These are phyloP conservation scores for Leuctra nigra DNA, from an alignment of 2,888 invertebrate genomes.

Conservation along the genomic window DNA sequence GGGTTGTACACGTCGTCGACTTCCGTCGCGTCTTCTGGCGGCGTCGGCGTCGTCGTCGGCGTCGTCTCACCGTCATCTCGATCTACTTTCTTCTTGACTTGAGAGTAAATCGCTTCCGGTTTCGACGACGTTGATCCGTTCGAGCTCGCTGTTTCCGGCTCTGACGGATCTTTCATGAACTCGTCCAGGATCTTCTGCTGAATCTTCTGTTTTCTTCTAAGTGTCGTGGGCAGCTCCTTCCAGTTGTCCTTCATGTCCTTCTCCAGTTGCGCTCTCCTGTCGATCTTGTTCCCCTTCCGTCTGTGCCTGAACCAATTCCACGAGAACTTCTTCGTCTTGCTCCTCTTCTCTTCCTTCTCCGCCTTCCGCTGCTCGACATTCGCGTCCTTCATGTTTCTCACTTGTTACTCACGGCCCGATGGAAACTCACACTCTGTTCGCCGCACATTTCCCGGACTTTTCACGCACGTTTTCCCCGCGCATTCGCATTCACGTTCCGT, in stretches of 20 bases:
- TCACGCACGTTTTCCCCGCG: no score
- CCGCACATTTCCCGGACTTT: no score
- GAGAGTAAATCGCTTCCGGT: slow-evolving; percentile 12
- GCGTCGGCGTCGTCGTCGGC: neutral
- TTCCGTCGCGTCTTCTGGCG: neutral
- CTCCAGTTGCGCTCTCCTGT: slow-evolving; percentile 27
- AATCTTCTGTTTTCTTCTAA: slow-evolving; percentile 32
- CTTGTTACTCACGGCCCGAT: neutral
- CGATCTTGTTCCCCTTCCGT: slow-evolving; percentile 19
- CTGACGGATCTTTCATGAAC: slow-evolving; percentile 21
- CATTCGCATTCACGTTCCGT: neutral
- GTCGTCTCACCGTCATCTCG: neutral
- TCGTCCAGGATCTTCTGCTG: slow-evolving; percentile 29
- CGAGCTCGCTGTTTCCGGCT: neutral
- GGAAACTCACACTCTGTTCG: no score
- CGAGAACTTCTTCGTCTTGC: slow-evolving; percentile 8
- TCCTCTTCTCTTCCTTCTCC: neutral
- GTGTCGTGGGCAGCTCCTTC: slow-evolving; percentile 41
- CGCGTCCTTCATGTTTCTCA: neutral
- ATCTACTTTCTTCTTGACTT: slow-evolving; percentile 7
- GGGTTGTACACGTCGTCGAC: neutral
- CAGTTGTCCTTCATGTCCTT: slow-evolving; percentile 34
- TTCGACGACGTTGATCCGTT: slow-evolving; percentile 8
- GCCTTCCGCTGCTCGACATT: neutral
- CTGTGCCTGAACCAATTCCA: slow-evolving; percentile 21